Conservation (phyloP, 2,888 invertebrate genomes). For the Epiblema foenella region DNA sequence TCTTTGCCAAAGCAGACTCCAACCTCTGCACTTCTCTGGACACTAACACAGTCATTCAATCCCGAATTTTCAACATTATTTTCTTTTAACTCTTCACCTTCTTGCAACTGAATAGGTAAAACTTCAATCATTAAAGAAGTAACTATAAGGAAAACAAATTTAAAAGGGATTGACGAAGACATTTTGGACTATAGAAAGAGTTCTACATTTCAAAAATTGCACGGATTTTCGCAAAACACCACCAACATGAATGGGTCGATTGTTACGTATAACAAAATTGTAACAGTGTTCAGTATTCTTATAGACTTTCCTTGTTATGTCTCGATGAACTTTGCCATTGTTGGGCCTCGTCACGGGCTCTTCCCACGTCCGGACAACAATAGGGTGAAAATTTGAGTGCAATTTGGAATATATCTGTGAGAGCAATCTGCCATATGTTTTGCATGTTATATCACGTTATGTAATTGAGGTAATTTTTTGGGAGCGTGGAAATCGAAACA, state of each 20-base stretch:
- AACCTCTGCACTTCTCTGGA: conserved; percentile 72
- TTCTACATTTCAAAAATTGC: conserved; percentile 48
- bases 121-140: conserved; percentile 61
- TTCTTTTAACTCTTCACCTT: conserved; percentile 70
- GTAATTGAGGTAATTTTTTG: conserved; percentile 59
- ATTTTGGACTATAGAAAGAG: conserved; percentile 45
- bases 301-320: conserved; percentile 83
- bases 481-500: conserved; percentile 43
- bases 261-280: conserved; percentile 70
- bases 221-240: conserved; percentile 50
- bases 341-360: conserved; percentile 75
- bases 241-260: conserved; percentile 64
- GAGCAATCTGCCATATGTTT: conserved; percentile 63
- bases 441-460: conserved; percentile 63
- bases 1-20: conserved; percentile 89
- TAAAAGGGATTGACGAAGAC: conserved; percentile 47
- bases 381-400: conserved; percentile 81
- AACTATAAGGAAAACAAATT: conserved; percentile 51
- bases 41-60: conserved; percentile 74
- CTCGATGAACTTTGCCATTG: conserved; percentile 83
- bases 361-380: conserved; percentile 77
- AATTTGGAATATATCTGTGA: conserved; percentile 73
- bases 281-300: conserved; percentile 70
- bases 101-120: conserved; percentile 71
- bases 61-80: conserved; percentile 67